Evolutionary conservation across 2,797 vertebrate genomes (phyloP).

Genomic region (Mormyrops boulengeri): DNA sequence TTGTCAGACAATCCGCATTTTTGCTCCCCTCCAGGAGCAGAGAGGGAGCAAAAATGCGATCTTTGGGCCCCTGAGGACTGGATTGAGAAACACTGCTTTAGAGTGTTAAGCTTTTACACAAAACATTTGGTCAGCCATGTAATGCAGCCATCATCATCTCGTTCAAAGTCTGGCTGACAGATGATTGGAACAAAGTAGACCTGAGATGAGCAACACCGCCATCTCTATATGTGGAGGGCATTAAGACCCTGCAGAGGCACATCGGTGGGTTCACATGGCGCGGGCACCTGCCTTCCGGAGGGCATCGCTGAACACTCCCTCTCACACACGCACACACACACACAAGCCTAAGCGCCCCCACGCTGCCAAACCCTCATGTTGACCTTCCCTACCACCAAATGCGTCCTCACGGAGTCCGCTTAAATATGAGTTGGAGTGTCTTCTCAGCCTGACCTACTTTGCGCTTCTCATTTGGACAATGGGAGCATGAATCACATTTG

Average conservation of each 20-base stretch:
- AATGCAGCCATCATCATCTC: background rate
- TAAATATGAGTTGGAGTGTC: background rate
- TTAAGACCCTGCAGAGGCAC: background rate
- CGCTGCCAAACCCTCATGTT: background rate
- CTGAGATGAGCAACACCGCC: background rate
- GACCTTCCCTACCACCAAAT: background rate
- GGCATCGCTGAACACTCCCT: background rate
- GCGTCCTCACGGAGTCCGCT: background rate
- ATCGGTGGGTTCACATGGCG: background rate
- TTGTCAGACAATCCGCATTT: background rate
- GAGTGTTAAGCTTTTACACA: background rate
- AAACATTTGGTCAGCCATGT: background rate
- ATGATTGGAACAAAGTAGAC: background rate
- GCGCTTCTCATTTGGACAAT: background rate
- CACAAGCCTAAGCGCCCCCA: background rate
- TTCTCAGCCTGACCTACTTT: slow-evolving; percentile 22
- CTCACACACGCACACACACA: background rate
- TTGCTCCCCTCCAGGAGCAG: background rate
- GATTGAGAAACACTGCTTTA: background rate
- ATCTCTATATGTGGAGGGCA: background rate
- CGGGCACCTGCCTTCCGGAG: background rate
- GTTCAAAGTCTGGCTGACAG: background rate
- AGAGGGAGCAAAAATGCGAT: background rate
- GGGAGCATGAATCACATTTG: slow-evolving; percentile 8
- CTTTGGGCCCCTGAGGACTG: background rate